phyloP scores from a whole-genome alignment of 2,113 vertebrate genomes.

The Gadus macrocephalus region DNA sequence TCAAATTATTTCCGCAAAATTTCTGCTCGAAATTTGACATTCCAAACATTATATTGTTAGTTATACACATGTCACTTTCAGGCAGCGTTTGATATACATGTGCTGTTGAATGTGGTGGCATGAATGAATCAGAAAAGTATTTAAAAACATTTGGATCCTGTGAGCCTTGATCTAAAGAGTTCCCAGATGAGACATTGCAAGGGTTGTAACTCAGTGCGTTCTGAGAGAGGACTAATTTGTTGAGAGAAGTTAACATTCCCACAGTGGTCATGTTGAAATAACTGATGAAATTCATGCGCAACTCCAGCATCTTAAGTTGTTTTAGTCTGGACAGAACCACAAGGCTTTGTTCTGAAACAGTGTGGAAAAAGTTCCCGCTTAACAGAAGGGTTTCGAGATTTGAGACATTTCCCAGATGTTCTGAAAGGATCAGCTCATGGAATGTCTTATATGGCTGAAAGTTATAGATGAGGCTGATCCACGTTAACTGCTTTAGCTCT shows the following conservation, averaged over 20 bases:
- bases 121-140: constrained; percentile 4
- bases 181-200: not conserved
- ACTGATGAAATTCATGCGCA: constrained; percentile 75
- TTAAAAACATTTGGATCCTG: constrained; percentile 23
- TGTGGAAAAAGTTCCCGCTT: constrained; percentile 72
- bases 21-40: constrained; percentile 38
- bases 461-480: constrained; percentile 74
- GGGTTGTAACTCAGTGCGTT: constrained; percentile 68
- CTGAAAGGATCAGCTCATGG: constrained; percentile 55
- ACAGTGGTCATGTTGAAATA: constrained; percentile 51
- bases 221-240: constrained; percentile 63
- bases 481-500: constrained; percentile 57
- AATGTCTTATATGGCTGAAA: constrained; percentile 61
- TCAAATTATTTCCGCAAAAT: constrained; percentile 40
- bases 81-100: constrained; percentile 7
- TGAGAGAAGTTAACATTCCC: constrained; percentile 49
- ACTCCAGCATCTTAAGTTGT: constrained; percentile 57
- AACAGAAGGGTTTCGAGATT: constrained; percentile 60
- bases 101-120: constrained; percentile 10
- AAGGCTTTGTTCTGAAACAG: constrained; percentile 48
- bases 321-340: constrained; percentile 55
- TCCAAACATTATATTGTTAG: not conserved
- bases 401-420: constrained; percentile 54
- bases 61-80: not conserved
- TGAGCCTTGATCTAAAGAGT: constrained; percentile 4